Conservation (phyloP, 92 coral and sea anemone species). For the Bergia puertoricense region DNA sequence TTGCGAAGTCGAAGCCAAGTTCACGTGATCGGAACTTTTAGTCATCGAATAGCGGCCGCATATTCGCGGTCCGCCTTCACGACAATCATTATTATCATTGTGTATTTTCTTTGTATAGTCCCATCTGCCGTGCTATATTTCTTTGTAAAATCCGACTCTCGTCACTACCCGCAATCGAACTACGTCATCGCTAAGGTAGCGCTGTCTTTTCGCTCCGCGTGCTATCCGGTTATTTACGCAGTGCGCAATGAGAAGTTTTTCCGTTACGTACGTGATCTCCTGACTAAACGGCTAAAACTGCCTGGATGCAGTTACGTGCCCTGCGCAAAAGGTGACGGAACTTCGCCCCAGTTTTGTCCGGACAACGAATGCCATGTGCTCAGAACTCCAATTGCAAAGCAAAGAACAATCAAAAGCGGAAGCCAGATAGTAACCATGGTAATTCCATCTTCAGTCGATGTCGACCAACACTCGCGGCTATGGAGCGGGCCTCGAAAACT, state of each 20-base stretch:
- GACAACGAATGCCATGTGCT: neutral
- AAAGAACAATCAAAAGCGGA: neutral
- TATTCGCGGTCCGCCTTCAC: slow-evolving; percentile 75
- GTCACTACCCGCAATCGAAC: slow-evolving; percentile 31
- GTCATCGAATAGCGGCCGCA: slow-evolving; percentile 65
- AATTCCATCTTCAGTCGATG: neutral
- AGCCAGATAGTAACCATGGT: neutral
- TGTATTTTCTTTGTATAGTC: slow-evolving; percentile 71
- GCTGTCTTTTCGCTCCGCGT: slow-evolving; percentile 70
- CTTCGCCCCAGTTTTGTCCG: slow-evolving; percentile 1
- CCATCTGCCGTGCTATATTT: slow-evolving; percentile 64
- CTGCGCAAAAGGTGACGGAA: neutral
- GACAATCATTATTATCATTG: slow-evolving; percentile 66
- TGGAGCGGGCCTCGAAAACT: slow-evolving; percentile 19
- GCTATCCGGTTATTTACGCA: slow-evolving; percentile 71
- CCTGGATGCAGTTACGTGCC: slow-evolving; percentile 15
- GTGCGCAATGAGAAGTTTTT: slow-evolving; percentile 73
- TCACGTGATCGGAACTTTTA: slow-evolving; percentile 55
- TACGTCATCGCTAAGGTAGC: slow-evolving; percentile 59
- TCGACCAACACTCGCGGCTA: slow-evolving; percentile 4
- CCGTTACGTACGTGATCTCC: slow-evolving; percentile 49
- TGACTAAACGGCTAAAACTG: slow-evolving; percentile 36
- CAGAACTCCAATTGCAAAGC: slow-evolving; percentile 1
- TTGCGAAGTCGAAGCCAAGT: slow-evolving; percentile 63
- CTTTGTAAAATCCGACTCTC: slow-evolving; percentile 51